Percentiles rank a stretch among this genome's conserved stretches.
Evolutionary conservation across 2,797 vertebrate genomes (phyloP).

Genomic region (Paramormyrops hopkinsi): DNA sequence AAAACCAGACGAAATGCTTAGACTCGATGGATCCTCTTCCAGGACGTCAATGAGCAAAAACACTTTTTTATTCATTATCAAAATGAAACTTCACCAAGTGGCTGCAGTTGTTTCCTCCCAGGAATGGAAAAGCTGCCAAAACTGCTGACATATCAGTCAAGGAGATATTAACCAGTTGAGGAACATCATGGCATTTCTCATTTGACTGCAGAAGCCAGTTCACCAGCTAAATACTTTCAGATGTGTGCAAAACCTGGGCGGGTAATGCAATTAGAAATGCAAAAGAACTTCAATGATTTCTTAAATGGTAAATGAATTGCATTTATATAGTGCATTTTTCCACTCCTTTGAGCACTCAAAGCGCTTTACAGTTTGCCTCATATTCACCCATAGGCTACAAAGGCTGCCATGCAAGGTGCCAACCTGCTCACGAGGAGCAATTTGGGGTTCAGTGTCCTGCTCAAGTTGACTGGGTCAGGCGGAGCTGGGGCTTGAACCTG

Average conservation of each 20-base stretch:
- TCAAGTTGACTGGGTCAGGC: neutral
- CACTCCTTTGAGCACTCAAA: neutral
- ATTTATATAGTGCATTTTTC: too few relatives aligned
- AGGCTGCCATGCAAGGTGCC: neutral
- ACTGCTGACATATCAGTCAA: neutral
- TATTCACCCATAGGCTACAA: neutral
- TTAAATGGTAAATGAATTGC: neutral
- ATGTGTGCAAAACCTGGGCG: neutral
- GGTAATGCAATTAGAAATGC: neutral
- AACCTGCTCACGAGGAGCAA: too few relatives aligned
- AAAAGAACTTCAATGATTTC: neutral
- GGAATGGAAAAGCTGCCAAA: neutral
- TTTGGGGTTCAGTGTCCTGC: neutral
- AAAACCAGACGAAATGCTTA: neutral
- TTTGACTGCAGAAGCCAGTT: neutral
- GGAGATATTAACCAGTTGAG: neutral
- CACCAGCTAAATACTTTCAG: neutral
- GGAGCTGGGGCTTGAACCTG: neutral
- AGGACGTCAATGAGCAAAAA: neutral
- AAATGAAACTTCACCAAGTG: neutral
- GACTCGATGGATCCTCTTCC: neutral
- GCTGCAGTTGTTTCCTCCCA: neutral
- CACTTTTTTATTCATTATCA: neutral
- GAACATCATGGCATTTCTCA: neutral
- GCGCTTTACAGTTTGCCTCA: neutral